A percentile compares a stretch with the other conserved stretches of the same genome.
Conservation (phyloP, 2,888 invertebrate species). For the Clitarchus hookeri region DNA sequence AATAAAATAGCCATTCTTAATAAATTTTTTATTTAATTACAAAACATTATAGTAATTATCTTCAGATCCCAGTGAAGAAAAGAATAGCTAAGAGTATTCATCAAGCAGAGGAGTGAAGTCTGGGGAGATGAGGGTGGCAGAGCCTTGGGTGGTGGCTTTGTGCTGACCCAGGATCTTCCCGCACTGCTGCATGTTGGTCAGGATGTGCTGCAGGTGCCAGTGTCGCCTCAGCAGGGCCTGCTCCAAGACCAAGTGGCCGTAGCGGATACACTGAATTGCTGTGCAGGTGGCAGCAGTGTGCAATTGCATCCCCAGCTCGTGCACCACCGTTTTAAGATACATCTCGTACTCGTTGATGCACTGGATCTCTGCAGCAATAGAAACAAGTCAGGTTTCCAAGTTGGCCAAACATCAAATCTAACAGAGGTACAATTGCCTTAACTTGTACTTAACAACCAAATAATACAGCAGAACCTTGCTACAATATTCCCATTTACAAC, state of each 20-base stretch:
- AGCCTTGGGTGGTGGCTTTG: background rate
- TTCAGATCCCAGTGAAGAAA: no score
- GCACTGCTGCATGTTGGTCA: slow-evolving; percentile 67
- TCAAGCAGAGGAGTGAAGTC: no score
- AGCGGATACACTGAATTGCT: slow-evolving; percentile 77
- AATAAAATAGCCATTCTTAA: no score
- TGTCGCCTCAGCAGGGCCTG: slow-evolving; percentile 80
- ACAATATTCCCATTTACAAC: no score
- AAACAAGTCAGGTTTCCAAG: slow-evolving; percentile 32
- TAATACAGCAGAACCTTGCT: background rate
- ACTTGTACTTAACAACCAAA: background rate
- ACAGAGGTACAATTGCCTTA: no score
- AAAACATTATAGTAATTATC: no score
- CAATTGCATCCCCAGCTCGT: slow-evolving; percentile 80
- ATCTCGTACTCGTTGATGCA: slow-evolving; percentile 82
- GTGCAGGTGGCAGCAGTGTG: slow-evolving; percentile 81
- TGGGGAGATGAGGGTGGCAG: slow-evolving; percentile 1
- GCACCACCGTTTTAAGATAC: slow-evolving; percentile 76
- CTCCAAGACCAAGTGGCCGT: slow-evolving; percentile 78
- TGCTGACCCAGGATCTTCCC: slow-evolving; percentile 55
- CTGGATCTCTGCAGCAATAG: slow-evolving; percentile 73
- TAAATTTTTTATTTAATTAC: no score
- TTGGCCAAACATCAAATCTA: no score
- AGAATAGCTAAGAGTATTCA: no score
- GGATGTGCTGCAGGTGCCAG: slow-evolving; percentile 73